These are phyloP conservation scores for Siniperca knerii DNA, from an alignment of 2,113 vertebrate species.

Conservation along the genomic window DNA sequence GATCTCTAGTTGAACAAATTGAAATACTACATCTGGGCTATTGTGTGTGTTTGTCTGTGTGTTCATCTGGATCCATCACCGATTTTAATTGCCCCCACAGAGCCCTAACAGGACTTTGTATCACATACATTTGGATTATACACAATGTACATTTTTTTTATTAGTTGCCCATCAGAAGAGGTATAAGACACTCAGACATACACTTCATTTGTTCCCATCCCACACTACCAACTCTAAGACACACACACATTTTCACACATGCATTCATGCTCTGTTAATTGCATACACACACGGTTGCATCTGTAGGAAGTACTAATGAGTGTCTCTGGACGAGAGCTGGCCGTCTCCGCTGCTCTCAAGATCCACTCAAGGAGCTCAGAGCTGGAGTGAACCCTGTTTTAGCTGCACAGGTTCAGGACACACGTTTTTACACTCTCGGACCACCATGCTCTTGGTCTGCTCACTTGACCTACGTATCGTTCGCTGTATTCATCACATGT, in stretches of 20 bases:
- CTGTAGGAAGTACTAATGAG: constrained; percentile 41
- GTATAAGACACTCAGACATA: neutral
- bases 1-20: neutral
- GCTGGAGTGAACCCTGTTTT: neutral
- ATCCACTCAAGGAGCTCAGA: constrained; percentile 11
- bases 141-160: neutral
- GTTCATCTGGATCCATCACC: constrained; percentile 44
- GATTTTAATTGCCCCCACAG: constrained; percentile 64
- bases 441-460: neutral
- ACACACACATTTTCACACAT: constrained; percentile 9
- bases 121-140: constrained; percentile 10
- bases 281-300: neutral
- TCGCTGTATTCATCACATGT: neutral
- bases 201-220: constrained; percentile 14
- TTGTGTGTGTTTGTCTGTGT: constrained; percentile 28
- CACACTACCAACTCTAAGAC: neutral
- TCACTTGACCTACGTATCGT: neutral
- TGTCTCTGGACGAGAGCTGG: constrained; percentile 6
- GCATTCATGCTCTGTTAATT: neutral
- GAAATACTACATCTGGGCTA: neutral
- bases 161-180: neutral
- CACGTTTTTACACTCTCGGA: neutral
- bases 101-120: constrained; percentile 11
- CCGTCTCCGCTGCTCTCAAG: neutral
- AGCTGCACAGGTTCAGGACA: neutral